These are phyloP conservation scores for Ennomos quercinarius DNA, from an alignment of 2,888 invertebrate genomes.

Conservation along the genomic window DNA sequence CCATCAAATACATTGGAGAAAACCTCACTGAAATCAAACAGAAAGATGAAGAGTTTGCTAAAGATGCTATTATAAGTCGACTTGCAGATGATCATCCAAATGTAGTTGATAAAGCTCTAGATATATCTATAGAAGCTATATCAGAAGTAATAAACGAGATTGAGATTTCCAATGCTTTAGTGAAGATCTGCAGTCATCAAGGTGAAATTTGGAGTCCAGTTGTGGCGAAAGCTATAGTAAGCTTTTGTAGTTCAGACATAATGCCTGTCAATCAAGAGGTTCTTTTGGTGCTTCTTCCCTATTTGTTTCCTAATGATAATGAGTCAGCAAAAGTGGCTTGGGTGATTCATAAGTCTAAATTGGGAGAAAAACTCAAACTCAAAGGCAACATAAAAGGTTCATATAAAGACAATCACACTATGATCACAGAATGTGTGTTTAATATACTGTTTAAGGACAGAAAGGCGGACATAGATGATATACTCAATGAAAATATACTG, in stretches of 20 bases:
- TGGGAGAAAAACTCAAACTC: constrained; percentile 68
- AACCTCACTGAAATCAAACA: constrained; percentile 78
- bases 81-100: constrained; percentile 88
- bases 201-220: constrained; percentile 72
- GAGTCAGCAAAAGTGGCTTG: constrained; percentile 60
- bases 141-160: constrained; percentile 72
- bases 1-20: constrained; percentile 87
- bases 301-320: constrained; percentile 84
- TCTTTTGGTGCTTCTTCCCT: constrained; percentile 86
- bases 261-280: constrained; percentile 83
- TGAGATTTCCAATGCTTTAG: constrained; percentile 77
- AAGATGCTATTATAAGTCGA: constrained; percentile 87
- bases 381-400: constrained; percentile 45
- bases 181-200: constrained; percentile 78
- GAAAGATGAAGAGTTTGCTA: constrained; percentile 86
- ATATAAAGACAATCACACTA: constrained; percentile 51
- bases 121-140: constrained; percentile 67
- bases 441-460: constrained; percentile 63
- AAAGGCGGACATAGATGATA: constrained; percentile 53
- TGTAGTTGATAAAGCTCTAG: constrained; percentile 86
- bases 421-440: constrained; percentile 62
- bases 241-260: constrained; percentile 74
- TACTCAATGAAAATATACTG: constrained; percentile 60
- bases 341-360: constrained; percentile 65
- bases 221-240: constrained; percentile 67